phyloP scores from a whole-genome alignment of 2,113 vertebrate genomes.

The Albula goreensis region DNA sequence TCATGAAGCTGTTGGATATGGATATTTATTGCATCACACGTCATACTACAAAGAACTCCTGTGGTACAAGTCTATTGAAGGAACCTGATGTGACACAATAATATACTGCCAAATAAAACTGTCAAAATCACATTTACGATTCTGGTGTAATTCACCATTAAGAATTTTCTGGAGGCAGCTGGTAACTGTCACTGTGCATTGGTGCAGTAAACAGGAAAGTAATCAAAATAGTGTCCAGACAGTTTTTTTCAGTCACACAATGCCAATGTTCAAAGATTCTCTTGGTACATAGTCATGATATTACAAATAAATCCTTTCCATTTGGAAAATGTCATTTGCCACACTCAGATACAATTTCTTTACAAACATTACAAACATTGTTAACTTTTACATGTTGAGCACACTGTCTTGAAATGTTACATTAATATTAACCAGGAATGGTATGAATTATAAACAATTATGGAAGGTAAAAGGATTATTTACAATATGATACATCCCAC shows the following conservation, averaged over 20 bases:
- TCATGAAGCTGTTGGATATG: neutral
- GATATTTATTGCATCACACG: neutral
- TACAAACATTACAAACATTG: too few relatives aligned
- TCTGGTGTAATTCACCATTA: neutral
- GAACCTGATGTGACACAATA: neutral
- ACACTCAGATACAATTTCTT: too few relatives aligned
- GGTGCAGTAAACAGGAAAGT: neutral
- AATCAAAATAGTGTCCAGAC: neutral
- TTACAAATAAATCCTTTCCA: neutral
- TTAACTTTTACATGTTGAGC: too few relatives aligned
- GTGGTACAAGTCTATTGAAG: neutral
- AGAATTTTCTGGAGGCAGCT: neutral
- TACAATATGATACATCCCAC: neutral
- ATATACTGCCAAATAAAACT: neutral
- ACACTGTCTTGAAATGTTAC: neutral
- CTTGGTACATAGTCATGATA: neutral
- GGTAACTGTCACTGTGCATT: neutral
- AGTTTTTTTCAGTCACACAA: neutral
- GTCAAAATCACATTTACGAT: slow-evolving; percentile 3
- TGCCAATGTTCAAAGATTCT: neutral
- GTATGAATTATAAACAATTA: neutral
- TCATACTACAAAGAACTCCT: neutral
- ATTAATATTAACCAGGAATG: neutral
- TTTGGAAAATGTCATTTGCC: too few relatives aligned
- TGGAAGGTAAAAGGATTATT: neutral